A percentile compares a stretch with the other conserved stretches of the same genome.
Conservation (phyloP, 2,888 invertebrate species). For the Anodontia alba region DNA sequence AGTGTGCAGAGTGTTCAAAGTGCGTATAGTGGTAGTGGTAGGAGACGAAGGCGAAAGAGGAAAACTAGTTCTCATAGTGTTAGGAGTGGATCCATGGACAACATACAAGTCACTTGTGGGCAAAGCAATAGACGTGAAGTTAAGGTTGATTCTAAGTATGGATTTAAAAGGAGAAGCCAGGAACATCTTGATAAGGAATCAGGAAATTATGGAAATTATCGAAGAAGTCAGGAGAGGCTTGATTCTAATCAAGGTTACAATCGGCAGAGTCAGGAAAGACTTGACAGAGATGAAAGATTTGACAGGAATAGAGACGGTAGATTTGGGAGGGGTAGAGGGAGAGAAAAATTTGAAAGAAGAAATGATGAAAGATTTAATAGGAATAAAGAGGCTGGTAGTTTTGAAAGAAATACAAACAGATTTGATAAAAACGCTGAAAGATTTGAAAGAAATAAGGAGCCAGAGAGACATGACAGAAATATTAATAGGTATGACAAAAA, state of each 20-base stretch:
- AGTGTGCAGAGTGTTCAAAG: constrained; percentile 66
- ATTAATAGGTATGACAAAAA: neutral
- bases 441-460: neutral
- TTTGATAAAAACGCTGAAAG: neutral
- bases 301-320: constrained; percentile 44
- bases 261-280: constrained; percentile 45
- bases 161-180: neutral
- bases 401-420: neutral
- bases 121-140: constrained; percentile 52
- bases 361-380: constrained; percentile 22
- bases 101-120: constrained; percentile 53
- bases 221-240: constrained; percentile 2
- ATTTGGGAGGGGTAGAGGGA: constrained; percentile 34
- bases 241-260: constrained; percentile 11
- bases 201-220: neutral
- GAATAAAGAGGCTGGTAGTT: constrained; percentile 18
- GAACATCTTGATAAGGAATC: constrained; percentile 33
- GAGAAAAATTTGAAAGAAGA: constrained; percentile 25
- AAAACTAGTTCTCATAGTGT: constrained; percentile 50
- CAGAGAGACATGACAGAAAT: neutral
- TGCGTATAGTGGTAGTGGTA: constrained; percentile 55
- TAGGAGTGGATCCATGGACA: constrained; percentile 52
- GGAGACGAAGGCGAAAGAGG: constrained; percentile 55
- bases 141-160: constrained; percentile 40
- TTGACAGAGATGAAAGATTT: constrained; percentile 43